Evolutionary conservation across 2,888 invertebrate genomes (phyloP).

Genomic region (Dysmachus trigonus): DNA sequence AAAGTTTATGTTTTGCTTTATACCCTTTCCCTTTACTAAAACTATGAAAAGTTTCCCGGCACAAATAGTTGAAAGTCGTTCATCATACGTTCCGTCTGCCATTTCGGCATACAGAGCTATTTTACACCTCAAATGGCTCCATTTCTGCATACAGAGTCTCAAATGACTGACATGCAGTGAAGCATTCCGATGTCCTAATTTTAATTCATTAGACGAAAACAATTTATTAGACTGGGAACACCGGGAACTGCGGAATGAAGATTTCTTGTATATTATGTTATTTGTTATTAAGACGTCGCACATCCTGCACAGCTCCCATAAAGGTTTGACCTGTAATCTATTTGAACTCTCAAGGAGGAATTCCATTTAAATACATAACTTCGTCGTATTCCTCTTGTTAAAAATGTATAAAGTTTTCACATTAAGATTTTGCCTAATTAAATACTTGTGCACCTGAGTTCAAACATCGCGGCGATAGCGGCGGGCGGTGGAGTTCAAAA

Average conservation of each 20-base stretch:
- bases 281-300: neutral
- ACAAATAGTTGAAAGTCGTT: too few relatives aligned
- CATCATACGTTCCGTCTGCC: too few relatives aligned
- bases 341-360: constrained; percentile 13
- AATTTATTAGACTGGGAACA: neutral
- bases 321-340: constrained; percentile 5
- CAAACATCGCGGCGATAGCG: constrained; percentile 38
- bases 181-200: neutral
- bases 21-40: too few relatives aligned
- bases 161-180: neutral
- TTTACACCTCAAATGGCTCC: too few relatives aligned
- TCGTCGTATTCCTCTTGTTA: constrained; percentile 39
- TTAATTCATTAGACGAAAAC: neutral
- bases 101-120: too few relatives aligned
- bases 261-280: neutral
- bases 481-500: neutral
- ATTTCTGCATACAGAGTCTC: neutral
- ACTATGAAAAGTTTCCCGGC: too few relatives aligned
- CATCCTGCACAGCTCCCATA: neutral
- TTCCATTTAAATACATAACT: constrained; percentile 45
- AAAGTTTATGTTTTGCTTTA: neutral
- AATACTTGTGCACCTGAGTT: constrained; percentile 48
- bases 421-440: constrained; percentile 48
- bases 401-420: constrained; percentile 48
- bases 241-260: neutral